Base-by-base conservation (phyloP, 2,113 vertebrate genomes). In the Gallinago media region DNA sequence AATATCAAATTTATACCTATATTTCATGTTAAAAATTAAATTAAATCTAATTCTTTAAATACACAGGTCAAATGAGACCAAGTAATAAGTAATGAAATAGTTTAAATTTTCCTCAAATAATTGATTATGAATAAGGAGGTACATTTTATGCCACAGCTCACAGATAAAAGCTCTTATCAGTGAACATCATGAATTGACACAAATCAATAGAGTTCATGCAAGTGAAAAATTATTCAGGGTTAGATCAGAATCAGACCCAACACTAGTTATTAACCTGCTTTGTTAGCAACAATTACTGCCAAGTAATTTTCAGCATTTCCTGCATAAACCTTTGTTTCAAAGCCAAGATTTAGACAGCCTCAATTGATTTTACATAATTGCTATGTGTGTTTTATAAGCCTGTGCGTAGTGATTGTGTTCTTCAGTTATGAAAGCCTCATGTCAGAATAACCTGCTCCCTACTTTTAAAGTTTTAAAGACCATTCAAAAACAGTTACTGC, bases 251-350 rank as follows among this genome's bases (percentile, higher is more conserved):
- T 79, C 88, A 87, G 38, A 74, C 25, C 21, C 42, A 95, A 76
- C 38, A 46, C 22, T 93, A 79, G 49, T 67, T 46, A 65, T 76
- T 84, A 94, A 52, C 55, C 40, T 89, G 27, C 76, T 47, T 80
- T 94, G 67, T 82, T 93, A 84, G 67, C 85, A 96, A 66, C 14
- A 94, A 40, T 62, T 85, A 56, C 27, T 76, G 54, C 76, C 91
- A 89, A 95, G 40, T 34, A 91, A 56, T 80, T 96, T 96, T 82
- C 70, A 84, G 15, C 26, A 85, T 97, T 91, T 82, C 36, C 49
- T 89, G 32, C 29, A 94, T 47, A 34, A 94, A 36, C 14, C 46
- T 94, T 94, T 93, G 67, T 96, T 94, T 96, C 76, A 96, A 92
- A 90, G 78, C 80, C 90, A 97, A 94, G 72, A 81, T 94, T 92